Conservation (phyloP, 1,140 invertebrate genomes). For the Scaptomyza montana region DNA sequence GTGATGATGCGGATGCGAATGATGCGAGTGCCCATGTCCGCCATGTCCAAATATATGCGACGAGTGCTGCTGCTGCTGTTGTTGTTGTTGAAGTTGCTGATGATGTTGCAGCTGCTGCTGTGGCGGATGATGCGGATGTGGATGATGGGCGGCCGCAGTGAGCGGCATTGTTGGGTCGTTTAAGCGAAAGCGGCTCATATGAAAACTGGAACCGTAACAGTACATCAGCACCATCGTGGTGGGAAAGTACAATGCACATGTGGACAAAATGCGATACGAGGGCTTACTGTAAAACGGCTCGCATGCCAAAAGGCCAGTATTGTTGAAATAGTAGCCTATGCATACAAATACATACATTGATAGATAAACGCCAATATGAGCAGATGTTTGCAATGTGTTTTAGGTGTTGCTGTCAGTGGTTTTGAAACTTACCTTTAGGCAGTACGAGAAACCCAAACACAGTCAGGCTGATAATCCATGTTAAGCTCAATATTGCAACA, state of each 20-base stretch:
- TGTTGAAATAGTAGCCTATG: slow-evolving; percentile 92
- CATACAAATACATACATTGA: slow-evolving; percentile 6
- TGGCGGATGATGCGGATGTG: slow-evolving; percentile 65
- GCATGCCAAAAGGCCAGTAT: slow-evolving; percentile 92
- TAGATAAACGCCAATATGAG: slow-evolving; percentile 22
- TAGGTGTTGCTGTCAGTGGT: not conserved
- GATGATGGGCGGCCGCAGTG: slow-evolving; percentile 81
- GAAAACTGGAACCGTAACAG: slow-evolving; percentile 94
- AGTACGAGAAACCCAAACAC: slow-evolving; percentile 91
- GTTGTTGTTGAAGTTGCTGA: slow-evolving; percentile 44
- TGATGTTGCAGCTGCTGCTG: slow-evolving; percentile 41
- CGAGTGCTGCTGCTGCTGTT: slow-evolving; percentile 51
- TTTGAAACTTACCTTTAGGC: slow-evolving; percentile 86
- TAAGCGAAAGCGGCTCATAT: slow-evolving; percentile 91
- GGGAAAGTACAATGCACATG: slow-evolving; percentile 93
- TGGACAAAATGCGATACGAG: slow-evolving; percentile 90
- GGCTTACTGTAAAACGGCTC: slow-evolving; percentile 92
- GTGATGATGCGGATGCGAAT: slow-evolving; percentile 43
- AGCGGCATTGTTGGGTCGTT: slow-evolving; percentile 85
- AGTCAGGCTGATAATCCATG: slow-evolving; percentile 92
- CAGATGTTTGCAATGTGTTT: slow-evolving; percentile 20
- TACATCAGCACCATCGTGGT: slow-evolving; percentile 96
- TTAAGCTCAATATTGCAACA: slow-evolving; percentile 91
- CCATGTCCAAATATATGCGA: slow-evolving; percentile 52
- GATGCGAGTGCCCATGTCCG: slow-evolving; percentile 62